These are phyloP conservation scores for Eulemur mongoz DNA, from an alignment of 2,797 vertebrate species.

Conservation along the genomic window DNA sequence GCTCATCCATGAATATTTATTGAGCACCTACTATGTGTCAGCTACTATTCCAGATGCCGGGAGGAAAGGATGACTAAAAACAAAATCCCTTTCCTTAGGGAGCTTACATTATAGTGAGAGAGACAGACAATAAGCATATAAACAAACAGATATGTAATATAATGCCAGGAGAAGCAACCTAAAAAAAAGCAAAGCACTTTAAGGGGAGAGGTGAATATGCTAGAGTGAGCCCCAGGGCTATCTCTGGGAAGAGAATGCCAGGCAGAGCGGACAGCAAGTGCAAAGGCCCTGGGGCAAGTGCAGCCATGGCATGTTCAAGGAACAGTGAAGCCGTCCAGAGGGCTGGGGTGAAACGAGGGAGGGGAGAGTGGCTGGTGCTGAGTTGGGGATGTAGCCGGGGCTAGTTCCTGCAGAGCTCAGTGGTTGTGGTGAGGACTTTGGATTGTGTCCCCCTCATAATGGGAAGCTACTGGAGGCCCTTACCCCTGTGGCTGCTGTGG, in stretches of 20 bases:
- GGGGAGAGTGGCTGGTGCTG: neutral
- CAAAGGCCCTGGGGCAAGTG: slow-evolving; percentile 2
- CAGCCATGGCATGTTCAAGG: neutral
- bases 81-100: neutral
- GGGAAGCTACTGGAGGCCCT: neutral
- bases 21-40: neutral
- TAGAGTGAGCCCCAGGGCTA: neutral
- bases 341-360: neutral
- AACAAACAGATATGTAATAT: neutral
- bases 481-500: neutral
- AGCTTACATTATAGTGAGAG: neutral
- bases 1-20: neutral
- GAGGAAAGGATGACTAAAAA: neutral
- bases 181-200: neutral
- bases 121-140: neutral
- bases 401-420: neutral
- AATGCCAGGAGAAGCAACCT: neutral
- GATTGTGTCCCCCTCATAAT: neutral
- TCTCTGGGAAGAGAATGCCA: neutral
- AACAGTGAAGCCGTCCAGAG: neutral
- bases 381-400: neutral
- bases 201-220: neutral
- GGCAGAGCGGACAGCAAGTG: neutral
- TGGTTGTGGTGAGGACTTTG: neutral
- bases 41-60: neutral